These are phyloP conservation scores for Epsilonema sp. DNA, from an alignment of 2,888 invertebrate genomes.

Conservation along the genomic window DNA sequence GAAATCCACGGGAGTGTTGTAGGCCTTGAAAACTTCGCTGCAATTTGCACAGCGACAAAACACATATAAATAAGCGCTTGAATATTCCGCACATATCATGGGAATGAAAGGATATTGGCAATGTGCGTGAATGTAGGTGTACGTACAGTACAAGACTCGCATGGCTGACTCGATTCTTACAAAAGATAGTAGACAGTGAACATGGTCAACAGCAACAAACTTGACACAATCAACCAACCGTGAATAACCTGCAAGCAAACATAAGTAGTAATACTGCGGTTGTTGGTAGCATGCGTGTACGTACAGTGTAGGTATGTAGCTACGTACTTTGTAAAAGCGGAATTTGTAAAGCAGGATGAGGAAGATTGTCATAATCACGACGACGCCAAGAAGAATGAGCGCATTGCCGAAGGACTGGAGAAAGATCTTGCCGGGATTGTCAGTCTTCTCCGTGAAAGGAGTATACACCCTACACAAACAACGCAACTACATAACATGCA, in stretches of 20 bases:
- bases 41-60: constrained; percentile 26
- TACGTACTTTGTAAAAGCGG: constrained; percentile 59
- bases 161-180: constrained; percentile 43
- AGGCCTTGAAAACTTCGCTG: constrained; percentile 53
- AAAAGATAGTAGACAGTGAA: constrained; percentile 85
- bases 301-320: constrained; percentile 8
- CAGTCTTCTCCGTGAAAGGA: constrained; percentile 83
- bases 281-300: neutral
- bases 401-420: constrained; percentile 91
- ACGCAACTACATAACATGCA: too few relatives aligned
- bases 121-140: too few relatives aligned
- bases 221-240: constrained; percentile 88
- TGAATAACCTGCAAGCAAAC: constrained; percentile 49
- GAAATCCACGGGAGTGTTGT: constrained; percentile 86
- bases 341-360: constrained; percentile 87
- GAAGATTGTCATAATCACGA: constrained; percentile 81
- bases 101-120: too few relatives aligned
- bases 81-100: constrained; percentile 92
- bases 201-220: constrained; percentile 75
- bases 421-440: too few relatives aligned
- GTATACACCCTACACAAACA: constrained; percentile 59
- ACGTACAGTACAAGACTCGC: too few relatives aligned
- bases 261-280: too few relatives aligned
- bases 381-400: constrained; percentile 70
- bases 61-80: constrained; percentile 74